Evolutionary conservation across 2,888 invertebrate species (phyloP).

Genomic region (Lasioglossum figueresi): DNA sequence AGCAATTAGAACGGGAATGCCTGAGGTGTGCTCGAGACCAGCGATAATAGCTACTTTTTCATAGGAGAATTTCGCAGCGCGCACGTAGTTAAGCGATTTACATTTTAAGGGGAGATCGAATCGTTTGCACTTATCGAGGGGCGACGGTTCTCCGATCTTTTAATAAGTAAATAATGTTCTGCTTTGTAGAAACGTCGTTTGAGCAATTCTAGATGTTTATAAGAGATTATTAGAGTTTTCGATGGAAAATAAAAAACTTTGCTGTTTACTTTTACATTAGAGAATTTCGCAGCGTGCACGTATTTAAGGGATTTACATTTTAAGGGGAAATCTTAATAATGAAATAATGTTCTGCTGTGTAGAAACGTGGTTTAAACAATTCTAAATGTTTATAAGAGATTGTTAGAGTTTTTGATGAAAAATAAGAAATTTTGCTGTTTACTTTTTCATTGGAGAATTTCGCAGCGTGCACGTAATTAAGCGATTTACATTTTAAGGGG

Average conservation of each 20-base stretch:
- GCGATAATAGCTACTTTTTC: constrained; percentile 27
- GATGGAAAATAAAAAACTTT: not conserved
- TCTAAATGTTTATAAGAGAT: too few relatives aligned
- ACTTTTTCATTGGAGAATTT: constrained; percentile 14
- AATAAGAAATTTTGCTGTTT: too few relatives aligned
- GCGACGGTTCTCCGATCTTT: not conserved
- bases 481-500: constrained; percentile 42
- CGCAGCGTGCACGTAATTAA: constrained; percentile 31
- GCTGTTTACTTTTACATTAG: not conserved
- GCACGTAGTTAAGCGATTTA: constrained; percentile 46
- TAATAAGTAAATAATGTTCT: not conserved
- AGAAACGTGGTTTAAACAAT: too few relatives aligned
- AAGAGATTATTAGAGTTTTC: not conserved
- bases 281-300: constrained; percentile 11
- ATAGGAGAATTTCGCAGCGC: not conserved
- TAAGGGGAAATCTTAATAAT: too few relatives aligned
- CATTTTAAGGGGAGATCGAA: constrained; percentile 35
- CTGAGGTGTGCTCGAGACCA: not conserved
- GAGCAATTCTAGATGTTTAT: not conserved
- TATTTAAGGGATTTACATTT: too few relatives aligned
- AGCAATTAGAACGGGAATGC: constrained; percentile 22
- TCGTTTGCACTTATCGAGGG: constrained; percentile 30
- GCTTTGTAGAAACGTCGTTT: not conserved
- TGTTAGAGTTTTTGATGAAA: too few relatives aligned
- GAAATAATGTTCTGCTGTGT: too few relatives aligned